These are phyloP conservation scores for Ovis canadensis DNA, from an alignment of 2,113 vertebrate genomes.

Conservation along the genomic window DNA sequence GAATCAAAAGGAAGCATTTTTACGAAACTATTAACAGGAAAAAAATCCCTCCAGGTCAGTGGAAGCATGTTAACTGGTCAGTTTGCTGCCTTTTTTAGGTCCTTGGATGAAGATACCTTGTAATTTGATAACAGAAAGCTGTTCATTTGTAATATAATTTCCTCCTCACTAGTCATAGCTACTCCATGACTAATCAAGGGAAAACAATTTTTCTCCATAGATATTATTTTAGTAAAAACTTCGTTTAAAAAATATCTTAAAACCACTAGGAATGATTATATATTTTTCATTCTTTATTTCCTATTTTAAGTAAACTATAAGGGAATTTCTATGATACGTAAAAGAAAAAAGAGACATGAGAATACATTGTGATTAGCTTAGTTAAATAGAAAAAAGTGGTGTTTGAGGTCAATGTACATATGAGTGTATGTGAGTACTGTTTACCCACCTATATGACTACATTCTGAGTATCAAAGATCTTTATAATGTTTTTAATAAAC, in stretches of 20 bases:
- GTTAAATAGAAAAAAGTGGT: background rate
- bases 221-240: background rate
- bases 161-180: conserved; percentile 69
- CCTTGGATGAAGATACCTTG: conserved; percentile 79
- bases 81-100: conserved; percentile 52
- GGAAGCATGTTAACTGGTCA: conserved; percentile 77
- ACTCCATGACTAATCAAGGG: conserved; percentile 63
- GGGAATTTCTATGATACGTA: background rate
- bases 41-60: conserved; percentile 72
- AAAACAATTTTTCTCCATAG: conserved; percentile 14
- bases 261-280: background rate
- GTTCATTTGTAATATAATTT: conserved; percentile 74
- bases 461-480: background rate
- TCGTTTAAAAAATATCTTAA: background rate
- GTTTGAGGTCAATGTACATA: background rate
- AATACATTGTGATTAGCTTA: background rate
- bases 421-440: background rate
- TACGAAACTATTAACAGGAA: conserved; percentile 79
- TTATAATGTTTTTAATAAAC: background rate
- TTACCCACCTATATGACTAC: background rate
- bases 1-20: conserved; percentile 82
- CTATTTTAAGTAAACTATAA: background rate
- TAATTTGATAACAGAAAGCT: conserved; percentile 80
- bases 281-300: background rate
- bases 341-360: background rate